Base-by-base conservation (phyloP, 2,113 vertebrate genomes). In the Neopipo cinnamomea region DNA sequence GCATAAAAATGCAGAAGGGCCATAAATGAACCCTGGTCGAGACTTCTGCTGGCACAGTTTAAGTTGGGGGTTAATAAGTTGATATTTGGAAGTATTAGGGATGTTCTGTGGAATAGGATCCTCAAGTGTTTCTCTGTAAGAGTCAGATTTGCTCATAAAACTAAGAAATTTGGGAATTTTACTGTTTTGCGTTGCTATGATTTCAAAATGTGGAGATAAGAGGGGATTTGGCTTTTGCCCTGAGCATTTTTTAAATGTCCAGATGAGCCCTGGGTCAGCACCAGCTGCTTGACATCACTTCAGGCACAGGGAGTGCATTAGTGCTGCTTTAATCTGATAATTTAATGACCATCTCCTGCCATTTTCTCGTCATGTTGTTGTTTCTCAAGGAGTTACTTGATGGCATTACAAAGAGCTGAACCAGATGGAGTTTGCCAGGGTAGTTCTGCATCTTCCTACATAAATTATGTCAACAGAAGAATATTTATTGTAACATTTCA, bases 211-310 rank as follows among this genome's bases (percentile, higher is more conserved):
- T 6, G 2, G 14, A 46, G 35, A 12, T 46, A n/a, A 62, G 27
- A 33, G 23, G 30, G n/a, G 17, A 1, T 9, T 67, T 49, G 41
- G 22, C 70, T 75, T 56, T 75, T 14, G 3, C 70, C 52, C 74
- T 35, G 15, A 31, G 37, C 5, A 0, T 25, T 30, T 58, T 35
- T 2, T 1, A 22, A 5, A 11, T 28, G 41, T 5, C 62, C 56
- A 39, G 65, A 22, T 4, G 7, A 49, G 68, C 23, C 2, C 6
- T 21, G 39, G 61, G 47, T 30, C 25, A 47, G 80, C 80, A 33
- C 11, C 80, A 46, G 59, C 70, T 62, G 23, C 42, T 9, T 63
- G 76, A 25, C 12, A 1, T 11, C 33, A 17, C 84, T 31, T 46
- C 8, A 19, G 24, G 31, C 18, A 53, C 44, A 2, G 11, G 3